Evolutionary conservation across 2,888 invertebrate species (phyloP), one percentile per base, ranked within the genome.

Genomic region (Anthrax anthrax): DNA sequence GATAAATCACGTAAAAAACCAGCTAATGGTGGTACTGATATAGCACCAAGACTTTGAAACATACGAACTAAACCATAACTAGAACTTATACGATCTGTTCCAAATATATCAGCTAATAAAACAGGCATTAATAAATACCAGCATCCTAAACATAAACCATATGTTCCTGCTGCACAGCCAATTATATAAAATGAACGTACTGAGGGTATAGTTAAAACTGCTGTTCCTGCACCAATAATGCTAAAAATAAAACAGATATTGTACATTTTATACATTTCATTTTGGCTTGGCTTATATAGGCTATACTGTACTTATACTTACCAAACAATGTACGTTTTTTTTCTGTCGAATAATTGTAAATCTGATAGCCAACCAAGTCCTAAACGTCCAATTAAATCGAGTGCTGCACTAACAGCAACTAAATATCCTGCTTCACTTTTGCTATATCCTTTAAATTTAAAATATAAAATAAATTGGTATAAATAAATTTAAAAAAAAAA

Each of bases 121-220:
- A 84, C 81, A 0, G 84, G 84, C 48, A 84, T 81, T 46, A 84
- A 61, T 3, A 84, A 75, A 63, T 83, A 84, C 82, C 83, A 84
- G 58, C 82, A 80, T 18, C 84, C 84, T 18, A 84, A 72, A 50
- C 82, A 83, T 0, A 84, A 66, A 0, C 84, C 84, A 60, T 83
- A 84, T 0, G 73, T 71, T 6, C 75, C 79, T 39, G 81, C 79
- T 1, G 81, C 76, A 4, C 77, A 70, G 6, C 80, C 80, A 37
- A 83, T 66, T 0, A 78, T 67, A 64, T 78, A 76, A 67, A 81
- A 80, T 0, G 78, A 77, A 8, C 72, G 72, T 37, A 78, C 72
- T 51, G 77, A 75, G 2, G 84, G 82, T 36, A 84, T 72, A 1
- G 76, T 70, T 38, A 84, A 63, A 1, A 83, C 81, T 1, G 83